Conservation (phyloP, 2,113 vertebrate genomes). For the Eublepharis macularius region DNA sequence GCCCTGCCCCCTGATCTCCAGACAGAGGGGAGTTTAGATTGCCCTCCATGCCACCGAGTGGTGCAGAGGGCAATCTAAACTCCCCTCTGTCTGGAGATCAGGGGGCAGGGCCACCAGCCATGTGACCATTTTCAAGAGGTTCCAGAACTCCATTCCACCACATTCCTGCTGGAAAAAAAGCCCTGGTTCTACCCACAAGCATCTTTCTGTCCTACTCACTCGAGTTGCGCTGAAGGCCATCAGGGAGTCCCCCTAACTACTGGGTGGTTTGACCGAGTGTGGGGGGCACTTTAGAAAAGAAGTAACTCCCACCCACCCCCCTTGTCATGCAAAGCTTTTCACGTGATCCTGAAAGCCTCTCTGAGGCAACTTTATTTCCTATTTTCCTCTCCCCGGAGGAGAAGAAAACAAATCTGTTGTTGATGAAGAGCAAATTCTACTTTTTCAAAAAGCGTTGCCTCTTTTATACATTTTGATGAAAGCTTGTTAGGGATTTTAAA, state of each 20-base stretch:
- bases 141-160: no score
- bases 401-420: neutral
- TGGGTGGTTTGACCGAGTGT: neutral
- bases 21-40: no score
- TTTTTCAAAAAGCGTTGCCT: constrained; percentile 55
- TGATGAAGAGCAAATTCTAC: constrained; percentile 55
- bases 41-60: no score
- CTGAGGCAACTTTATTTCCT: neutral
- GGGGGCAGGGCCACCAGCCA: no score
- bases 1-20: no score
- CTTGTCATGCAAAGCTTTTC: neutral
- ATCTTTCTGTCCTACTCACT: no score
- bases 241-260: neutral
- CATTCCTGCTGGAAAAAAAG: no score
- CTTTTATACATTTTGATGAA: constrained; percentile 63
- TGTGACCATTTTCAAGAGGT: no score
- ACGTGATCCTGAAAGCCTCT: no score
- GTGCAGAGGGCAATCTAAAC: no score
- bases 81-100: no score
- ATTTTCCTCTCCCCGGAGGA: neutral
- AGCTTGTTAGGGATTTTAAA: constrained; percentile 53
- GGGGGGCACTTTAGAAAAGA: neutral
- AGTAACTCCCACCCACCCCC: neutral
- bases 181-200: no score
- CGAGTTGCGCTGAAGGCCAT: neutral